Evolutionary conservation across 23 tunicate species (phyloP), one percentile per base, ranked within the genome.

Genomic region (Halocynthia roretzi): DNA sequence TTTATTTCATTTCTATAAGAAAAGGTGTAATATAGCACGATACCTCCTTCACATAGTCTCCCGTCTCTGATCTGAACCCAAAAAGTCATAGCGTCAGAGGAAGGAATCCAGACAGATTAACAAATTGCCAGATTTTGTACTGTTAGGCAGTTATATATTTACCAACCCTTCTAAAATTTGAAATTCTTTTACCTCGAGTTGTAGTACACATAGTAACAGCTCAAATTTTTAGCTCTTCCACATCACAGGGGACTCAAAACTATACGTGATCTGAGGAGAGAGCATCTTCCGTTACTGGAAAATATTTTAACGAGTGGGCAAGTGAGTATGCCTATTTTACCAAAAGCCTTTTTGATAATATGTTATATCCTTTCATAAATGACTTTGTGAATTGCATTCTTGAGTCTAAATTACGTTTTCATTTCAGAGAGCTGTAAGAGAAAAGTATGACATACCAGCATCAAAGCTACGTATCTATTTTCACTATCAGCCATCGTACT

Each of bases 401-500:
- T 22, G 5, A 50, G 77, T 72, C 11, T 2, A 20, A 61, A 64
- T 1, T 61, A n/a, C n/a, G n/a, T 15, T 23, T 11, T n/a, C 6
- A 15, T 64, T 18, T 10, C 44, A 80, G 54, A 71, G 54, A 9
- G 83, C 68, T 10, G 67, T 88, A 51, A 52, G 62, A 44, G 77
- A 84, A 65, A 84, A 77, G 23, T 88, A 87, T 82, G 68, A 68
- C 55, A 44, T 90, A 6, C 19, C 51, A 6, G 66, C 75, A 72
- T 67, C 80, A 15, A 53, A 80, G 15, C 71, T 96, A 5, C 75
- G 88, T 19, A 60, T 83, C 50, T 96, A 83, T 64, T 85, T 96
- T 68, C 99, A 96, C 69, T 96, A 96, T 74, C 96, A 91, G 54
- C 99, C 99, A 15, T 89, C 96, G 4, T 86, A 83, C 68, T 96